A percentile compares a stretch with the other conserved stretches of the same genome.
These are phyloP conservation scores for Danio choprae DNA, from an alignment of 2,797 vertebrate species.

Conservation along the genomic window DNA sequence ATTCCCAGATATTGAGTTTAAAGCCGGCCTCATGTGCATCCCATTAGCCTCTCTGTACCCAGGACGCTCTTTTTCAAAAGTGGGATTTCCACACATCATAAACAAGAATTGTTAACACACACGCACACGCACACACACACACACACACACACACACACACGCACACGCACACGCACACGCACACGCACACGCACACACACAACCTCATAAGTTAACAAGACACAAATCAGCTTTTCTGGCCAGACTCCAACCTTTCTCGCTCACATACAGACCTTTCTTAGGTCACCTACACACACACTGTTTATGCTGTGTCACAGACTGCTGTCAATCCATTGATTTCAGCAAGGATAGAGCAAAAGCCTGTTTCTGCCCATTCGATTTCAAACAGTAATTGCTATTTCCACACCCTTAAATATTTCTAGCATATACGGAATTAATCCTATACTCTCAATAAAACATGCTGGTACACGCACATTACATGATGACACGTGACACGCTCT, in stretches of 20 bases:
- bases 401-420: neutral
- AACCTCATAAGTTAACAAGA: slow-evolving; percentile 55
- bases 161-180: too few species aligned
- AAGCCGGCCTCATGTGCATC: slow-evolving; percentile 43
- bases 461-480: slow-evolving; percentile 33
- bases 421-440: neutral
- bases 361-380: neutral
- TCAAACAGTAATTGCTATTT: neutral
- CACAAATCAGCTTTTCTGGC: slow-evolving; percentile 54
- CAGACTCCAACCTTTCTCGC: slow-evolving; percentile 31
- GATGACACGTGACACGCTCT: slow-evolving; percentile 36
- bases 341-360: neutral
- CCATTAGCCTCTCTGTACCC: slow-evolving; percentile 49
- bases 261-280: slow-evolving; percentile 14
- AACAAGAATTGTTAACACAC: slow-evolving; percentile 56
- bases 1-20: slow-evolving; percentile 13
- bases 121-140: too few species aligned
- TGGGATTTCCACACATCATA: slow-evolving; percentile 55
- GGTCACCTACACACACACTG: slow-evolving; percentile 6
- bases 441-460: slow-evolving; percentile 43
- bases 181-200: neutral
- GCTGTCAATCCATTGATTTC: neutral
- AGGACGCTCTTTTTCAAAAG: slow-evolving; percentile 38
- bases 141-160: slow-evolving; percentile 4
- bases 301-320: neutral